Evolutionary conservation across 2,113 vertebrate genomes (phyloP).

Genomic region (Ailurus styani): DNA sequence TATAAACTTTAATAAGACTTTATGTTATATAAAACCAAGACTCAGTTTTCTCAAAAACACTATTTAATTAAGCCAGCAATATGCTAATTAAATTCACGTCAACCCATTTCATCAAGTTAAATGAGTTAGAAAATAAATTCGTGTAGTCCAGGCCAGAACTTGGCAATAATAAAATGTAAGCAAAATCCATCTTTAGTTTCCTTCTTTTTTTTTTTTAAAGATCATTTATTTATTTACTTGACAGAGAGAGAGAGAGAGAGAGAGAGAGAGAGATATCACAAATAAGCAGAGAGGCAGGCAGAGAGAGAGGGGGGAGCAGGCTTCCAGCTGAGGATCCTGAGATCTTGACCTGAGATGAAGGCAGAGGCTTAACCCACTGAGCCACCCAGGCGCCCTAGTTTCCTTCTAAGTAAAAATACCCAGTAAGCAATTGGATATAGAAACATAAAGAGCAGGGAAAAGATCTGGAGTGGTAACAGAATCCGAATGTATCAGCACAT

Average conservation of each 20-base stretch:
- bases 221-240: too few species aligned
- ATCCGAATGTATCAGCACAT: background rate
- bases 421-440: background rate
- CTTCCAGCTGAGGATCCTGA: too few species aligned
- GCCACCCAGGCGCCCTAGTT: too few species aligned
- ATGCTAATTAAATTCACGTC: background rate
- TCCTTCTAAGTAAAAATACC: background rate
- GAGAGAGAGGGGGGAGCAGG: too few species aligned
- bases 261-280: too few species aligned
- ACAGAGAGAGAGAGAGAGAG: too few species aligned
- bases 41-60: background rate
- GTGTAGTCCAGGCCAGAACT: background rate
- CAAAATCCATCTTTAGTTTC: background rate
- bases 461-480: background rate
- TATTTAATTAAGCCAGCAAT: background rate
- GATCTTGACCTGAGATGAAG: too few species aligned
- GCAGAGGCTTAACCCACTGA: too few species aligned
- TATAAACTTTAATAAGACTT: background rate
- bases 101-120: conserved; percentile 21
- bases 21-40: background rate
- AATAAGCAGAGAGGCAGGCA: too few species aligned
- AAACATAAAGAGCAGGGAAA: background rate
- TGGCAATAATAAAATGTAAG: background rate
- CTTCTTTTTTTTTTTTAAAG: too few species aligned
- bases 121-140: conserved; percentile 19